These are phyloP conservation scores for Drepana arcuata DNA, from an alignment of 1,140 invertebrate genomes.

Conservation along the genomic window DNA sequence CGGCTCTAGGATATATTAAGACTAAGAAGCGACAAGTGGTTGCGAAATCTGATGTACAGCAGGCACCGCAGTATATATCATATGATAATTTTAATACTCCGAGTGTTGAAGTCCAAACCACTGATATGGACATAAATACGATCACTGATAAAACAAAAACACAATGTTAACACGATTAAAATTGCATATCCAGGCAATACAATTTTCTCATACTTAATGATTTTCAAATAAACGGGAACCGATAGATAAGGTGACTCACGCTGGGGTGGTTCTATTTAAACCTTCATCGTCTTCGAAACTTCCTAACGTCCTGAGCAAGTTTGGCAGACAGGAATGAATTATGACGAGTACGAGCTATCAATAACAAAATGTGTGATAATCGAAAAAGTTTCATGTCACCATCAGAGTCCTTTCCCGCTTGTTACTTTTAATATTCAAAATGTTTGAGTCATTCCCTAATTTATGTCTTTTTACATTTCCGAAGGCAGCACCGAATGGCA, in stretches of 20 bases:
- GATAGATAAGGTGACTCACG: conserved; percentile 27
- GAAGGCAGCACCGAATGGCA: no score
- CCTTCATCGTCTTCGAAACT: conserved; percentile 27
- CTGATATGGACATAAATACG: conserved; percentile 60
- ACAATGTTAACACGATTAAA: conserved; percentile 20
- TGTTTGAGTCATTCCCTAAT: no score
- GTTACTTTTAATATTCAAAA: no score
- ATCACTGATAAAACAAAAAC: conserved; percentile 50
- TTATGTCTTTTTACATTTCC: no score
- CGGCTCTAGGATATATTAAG: conserved; percentile 87
- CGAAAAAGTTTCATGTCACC: conserved; percentile 29
- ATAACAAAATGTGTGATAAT: conserved; percentile 46
- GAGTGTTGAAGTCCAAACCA: conserved; percentile 59
- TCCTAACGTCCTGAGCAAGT: conserved; percentile 27
- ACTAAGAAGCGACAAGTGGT: conserved; percentile 85
- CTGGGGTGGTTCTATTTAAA: conserved; percentile 22
- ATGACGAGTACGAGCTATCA: conserved; percentile 35
- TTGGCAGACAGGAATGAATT: conserved; percentile 39
- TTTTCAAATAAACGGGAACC: no score
- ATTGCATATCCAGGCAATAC: no score
- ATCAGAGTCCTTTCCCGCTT: conserved; percentile 11
- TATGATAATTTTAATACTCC: conserved; percentile 61
- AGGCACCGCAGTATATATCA: conserved; percentile 73
- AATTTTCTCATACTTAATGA: no score
- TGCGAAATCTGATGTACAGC: conserved; percentile 77